Evolutionary conservation across 2,113 vertebrate species (phyloP).

Genomic region (Podilymbus podiceps): DNA sequence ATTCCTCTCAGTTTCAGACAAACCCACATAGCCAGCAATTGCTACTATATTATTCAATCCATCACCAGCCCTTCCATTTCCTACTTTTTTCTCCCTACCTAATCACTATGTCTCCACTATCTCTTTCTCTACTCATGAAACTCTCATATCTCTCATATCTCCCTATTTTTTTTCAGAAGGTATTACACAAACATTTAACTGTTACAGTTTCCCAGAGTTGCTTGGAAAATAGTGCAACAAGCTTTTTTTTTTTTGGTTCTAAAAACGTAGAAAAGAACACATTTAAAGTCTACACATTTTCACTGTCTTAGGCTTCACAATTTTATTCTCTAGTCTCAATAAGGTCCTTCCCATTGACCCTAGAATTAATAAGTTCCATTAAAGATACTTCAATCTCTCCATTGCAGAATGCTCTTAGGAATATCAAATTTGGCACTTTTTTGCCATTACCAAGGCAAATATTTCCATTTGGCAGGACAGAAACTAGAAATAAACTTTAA

Average conservation of each 20-base stretch:
- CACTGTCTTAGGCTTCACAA: not conserved
- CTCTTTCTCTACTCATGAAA: not conserved
- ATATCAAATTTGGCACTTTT: not conserved
- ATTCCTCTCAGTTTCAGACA: not conserved
- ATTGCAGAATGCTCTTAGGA: not conserved
- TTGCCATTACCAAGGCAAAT: not conserved
- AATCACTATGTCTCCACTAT: not conserved
- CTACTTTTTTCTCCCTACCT: not conserved
- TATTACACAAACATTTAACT: not conserved
- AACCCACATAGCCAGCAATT: not conserved
- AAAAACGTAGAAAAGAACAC: not conserved
- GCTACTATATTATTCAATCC: not conserved
- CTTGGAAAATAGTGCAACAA: not conserved
- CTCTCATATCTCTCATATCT: not conserved
- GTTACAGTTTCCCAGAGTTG: not conserved
- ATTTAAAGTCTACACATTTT: not conserved
- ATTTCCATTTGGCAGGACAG: not conserved
- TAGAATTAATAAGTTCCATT: not conserved
- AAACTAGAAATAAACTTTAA: not conserved
- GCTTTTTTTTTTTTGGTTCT: not conserved
- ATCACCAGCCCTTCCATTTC: not conserved
- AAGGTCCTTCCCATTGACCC: not conserved
- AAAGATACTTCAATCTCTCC: not conserved
- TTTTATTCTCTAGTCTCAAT: not conserved
- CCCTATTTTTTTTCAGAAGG: not conserved